Evolutionary conservation across 1,140 invertebrate species (phyloP), one percentile per base, ranked within the genome.

Genomic region (Sminthurinus signatus): DNA sequence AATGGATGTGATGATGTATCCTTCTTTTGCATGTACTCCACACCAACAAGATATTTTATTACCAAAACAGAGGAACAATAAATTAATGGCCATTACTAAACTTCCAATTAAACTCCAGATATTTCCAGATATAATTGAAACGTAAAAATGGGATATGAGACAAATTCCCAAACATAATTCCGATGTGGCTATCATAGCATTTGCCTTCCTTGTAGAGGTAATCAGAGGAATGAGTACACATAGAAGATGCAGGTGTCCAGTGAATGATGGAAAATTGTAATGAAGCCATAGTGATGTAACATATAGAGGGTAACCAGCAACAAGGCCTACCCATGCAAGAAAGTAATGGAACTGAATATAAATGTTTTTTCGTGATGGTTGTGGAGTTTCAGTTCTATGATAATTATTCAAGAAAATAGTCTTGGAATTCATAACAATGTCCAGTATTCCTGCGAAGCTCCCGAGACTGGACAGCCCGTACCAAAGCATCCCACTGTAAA

Each of bases 301-400:
- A 19, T 14, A 48, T 5, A 48, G 21, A 23, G 46, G 46, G 46
- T 48, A 48, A 10, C 46, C 46, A 19, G 21, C 46, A 12, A 48
- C 21, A 8, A 48, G 10, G 21, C 10, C 46, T 48, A 48, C 19
- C 46, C 46, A 48, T 8, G 46, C 15, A 8, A 48, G 19, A 19
- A 48, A 48, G 46, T 48, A 48, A 23, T 48, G 46, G 46, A 48
- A 48, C 21, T 48, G 46, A 14, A 48, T 8, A 19, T 48, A 48
- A 10, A 48, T 48, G 46, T 48, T 48, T 19, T 48, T 48, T 19
- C 46, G 15, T 8, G 46, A n/a, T n/a, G n/a, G 46, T 10, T 8
- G 46, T 8, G 46, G 10, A 8, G 21, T 19, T 14, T 48, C 46
- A 8, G 46, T 8, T 8, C 46, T 48, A n/a, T n/a, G n/a, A n/a